Percentiles rank a stretch among this genome's conserved stretches.
Conservation (phyloP, 37 sponge, comb jelly and placozoan species). For the Oscarella lobularis region DNA sequence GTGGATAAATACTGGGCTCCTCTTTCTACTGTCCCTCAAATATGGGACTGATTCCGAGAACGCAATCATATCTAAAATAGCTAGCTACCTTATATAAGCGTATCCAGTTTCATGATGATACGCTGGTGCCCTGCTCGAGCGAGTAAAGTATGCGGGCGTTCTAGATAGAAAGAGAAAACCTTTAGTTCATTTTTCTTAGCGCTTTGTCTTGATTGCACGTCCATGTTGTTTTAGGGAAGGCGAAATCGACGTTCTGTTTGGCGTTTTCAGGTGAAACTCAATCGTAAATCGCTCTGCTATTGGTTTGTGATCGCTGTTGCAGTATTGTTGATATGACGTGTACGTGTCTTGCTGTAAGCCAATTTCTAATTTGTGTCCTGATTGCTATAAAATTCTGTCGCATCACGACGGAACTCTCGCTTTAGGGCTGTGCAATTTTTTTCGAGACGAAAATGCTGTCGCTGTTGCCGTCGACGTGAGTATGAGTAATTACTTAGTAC, state of each 20-base stretch:
- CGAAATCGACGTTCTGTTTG: neutral
- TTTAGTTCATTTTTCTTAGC: too few species aligned
- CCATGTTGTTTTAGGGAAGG: slow-evolving; percentile 1
- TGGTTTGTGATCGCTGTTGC: neutral
- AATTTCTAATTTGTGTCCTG: too few species aligned
- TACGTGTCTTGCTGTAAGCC: too few species aligned
- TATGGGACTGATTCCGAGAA: neutral
- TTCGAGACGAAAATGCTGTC: too few species aligned
- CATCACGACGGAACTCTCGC: neutral
- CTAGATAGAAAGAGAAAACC: neutral
- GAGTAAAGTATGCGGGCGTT: neutral
- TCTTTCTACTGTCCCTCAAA: too few species aligned
- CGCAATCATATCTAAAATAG: neutral
- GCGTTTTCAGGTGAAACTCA: neutral
- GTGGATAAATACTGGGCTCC: too few species aligned
- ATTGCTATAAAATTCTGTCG: too few species aligned
- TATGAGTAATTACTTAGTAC: too few species aligned
- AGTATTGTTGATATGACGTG: neutral
- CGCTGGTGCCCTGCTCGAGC: neutral
- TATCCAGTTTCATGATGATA: neutral
- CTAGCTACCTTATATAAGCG: neutral
- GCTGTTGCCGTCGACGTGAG: too few species aligned
- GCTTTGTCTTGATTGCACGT: neutral
- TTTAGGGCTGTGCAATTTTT: too few species aligned
- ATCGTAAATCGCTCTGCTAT: neutral